phyloP scores from a whole-genome alignment of 2,797 vertebrate species.

The Merluccius polli region DNA sequence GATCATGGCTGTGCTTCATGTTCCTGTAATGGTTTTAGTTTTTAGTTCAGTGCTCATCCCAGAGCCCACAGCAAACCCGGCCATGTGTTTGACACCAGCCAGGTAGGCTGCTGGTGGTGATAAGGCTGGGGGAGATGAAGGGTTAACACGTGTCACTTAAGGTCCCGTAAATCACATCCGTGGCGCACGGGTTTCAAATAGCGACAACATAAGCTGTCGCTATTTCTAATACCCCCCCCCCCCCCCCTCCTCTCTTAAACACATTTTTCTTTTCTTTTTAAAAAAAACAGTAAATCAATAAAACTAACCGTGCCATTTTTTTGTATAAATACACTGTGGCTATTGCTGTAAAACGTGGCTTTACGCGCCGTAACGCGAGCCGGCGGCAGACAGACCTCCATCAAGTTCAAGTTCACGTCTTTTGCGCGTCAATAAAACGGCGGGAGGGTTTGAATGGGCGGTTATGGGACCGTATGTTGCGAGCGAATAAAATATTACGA shows the following conservation, averaged over 20 bases:
- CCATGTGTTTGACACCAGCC: not conserved
- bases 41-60: not conserved
- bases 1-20: not conserved
- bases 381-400: not conserved
- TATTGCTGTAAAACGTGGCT: not conserved
- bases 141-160: not conserved
- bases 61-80: not conserved
- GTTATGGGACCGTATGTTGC: constrained; percentile 18
- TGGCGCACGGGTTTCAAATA: not conserved
- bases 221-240: not conserved
- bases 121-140: too few relatives aligned
- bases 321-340: not conserved
- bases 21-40: not conserved
- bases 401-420: constrained; percentile 84
- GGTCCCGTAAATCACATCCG: not conserved
- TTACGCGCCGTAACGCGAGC: not conserved
- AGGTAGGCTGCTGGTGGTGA: too few relatives aligned
- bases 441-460: not conserved
- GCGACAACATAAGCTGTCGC: not conserved
- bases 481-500: constrained; percentile 2
- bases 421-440: constrained; percentile 27
- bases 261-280: too few relatives aligned
- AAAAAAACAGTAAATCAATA: not conserved
- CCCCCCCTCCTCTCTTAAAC: not conserved
- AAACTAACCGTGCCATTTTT: not conserved